These are phyloP conservation scores for Hyperopisus bebe DNA, from an alignment of 2,113 vertebrate species.

Conservation along the genomic window DNA sequence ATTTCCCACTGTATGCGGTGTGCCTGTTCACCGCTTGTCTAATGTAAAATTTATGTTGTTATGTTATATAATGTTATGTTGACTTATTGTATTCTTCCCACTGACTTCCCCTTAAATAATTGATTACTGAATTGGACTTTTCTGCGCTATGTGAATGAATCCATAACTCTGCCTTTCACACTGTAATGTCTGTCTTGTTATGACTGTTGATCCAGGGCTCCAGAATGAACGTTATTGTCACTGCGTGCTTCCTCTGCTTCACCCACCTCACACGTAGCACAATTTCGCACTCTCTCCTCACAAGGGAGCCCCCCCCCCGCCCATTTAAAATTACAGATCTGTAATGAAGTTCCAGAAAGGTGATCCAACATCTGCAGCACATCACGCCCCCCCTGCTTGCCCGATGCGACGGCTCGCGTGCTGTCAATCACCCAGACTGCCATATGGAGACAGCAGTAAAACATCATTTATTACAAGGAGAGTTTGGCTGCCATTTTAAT, in stretches of 20 bases:
- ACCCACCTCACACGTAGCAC: background rate
- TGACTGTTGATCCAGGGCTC: background rate
- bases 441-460: constrained; percentile 2
- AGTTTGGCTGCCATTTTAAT: background rate
- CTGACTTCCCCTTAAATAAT: background rate
- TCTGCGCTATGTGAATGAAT: background rate
- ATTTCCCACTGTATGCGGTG: background rate
- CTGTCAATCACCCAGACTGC: background rate
- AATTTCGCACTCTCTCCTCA: background rate
- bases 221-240: background rate
- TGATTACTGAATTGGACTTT: background rate
- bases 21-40: background rate
- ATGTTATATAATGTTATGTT: background rate
- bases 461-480: background rate
- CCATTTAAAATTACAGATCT: background rate
- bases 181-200: background rate
- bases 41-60: background rate
- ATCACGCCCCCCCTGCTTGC: background rate
- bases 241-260: background rate
- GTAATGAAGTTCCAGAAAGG: background rate
- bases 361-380: background rate
- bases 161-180: background rate
- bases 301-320: background rate
- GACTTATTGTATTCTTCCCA: background rate
- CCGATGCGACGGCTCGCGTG: too few relatives aligned